Conservation (phyloP, 2,113 vertebrate species). For the Nestor notabilis region DNA sequence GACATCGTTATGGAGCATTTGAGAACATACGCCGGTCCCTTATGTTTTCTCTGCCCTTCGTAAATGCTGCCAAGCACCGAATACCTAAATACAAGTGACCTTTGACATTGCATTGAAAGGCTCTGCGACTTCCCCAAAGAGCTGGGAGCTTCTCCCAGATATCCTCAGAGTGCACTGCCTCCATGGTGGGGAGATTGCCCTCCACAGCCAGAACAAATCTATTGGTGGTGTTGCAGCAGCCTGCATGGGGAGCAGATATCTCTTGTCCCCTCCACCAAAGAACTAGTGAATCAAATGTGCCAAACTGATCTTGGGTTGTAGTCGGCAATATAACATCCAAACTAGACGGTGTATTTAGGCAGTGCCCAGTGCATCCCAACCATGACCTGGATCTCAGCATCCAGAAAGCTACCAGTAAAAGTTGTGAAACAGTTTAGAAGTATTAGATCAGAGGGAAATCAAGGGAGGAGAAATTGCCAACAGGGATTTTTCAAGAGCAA, state of each 20-base stretch:
- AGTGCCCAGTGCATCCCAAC: not conserved
- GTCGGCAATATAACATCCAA: not conserved
- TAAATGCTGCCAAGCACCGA: constrained; percentile 36
- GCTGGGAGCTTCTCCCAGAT: not conserved
- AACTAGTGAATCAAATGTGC: not conserved
- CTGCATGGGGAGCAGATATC: not conserved
- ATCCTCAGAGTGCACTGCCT: not conserved
- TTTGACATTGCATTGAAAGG: not conserved
- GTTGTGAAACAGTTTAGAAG: not conserved
- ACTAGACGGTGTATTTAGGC: not conserved
- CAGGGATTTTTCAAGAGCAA: not conserved
- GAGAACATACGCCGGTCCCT: constrained; percentile 12
- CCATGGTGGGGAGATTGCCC: rapidly evolving
- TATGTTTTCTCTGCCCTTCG: constrained; percentile 22
- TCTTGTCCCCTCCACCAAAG: not conserved
- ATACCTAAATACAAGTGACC: constrained; percentile 67
- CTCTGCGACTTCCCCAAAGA: not conserved
- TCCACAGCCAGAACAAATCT: not conserved
- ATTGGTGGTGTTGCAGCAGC: not conserved
- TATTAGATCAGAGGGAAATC: not conserved
- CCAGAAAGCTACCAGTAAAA: rapidly evolving
- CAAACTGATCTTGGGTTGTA: not conserved
- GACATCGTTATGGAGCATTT: not conserved
- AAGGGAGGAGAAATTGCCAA: not conserved
- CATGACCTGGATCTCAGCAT: not conserved